Percentiles rank a stretch among this genome's conserved stretches.
Conservation (phyloP, 2,888 invertebrate species). For the Cataglyphis albicans region DNA sequence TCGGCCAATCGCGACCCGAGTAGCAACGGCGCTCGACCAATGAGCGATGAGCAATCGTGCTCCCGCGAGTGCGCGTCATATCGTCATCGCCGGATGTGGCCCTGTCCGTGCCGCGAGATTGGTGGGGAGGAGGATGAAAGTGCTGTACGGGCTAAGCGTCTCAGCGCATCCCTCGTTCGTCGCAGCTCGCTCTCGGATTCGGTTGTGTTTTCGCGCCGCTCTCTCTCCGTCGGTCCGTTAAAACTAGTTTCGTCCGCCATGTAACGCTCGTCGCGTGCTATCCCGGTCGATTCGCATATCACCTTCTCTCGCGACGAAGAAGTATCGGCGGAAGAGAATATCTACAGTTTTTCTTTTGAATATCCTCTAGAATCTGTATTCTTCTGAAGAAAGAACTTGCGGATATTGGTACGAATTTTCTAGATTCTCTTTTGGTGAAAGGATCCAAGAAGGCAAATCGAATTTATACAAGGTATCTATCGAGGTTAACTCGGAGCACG, state of each 20-base stretch:
- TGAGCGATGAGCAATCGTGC: constrained; percentile 48
- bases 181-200: constrained; percentile 82
- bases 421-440: constrained; percentile 10
- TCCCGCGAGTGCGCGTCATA: constrained; percentile 76
- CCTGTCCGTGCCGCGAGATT: constrained; percentile 56
- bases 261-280: constrained; percentile 34
- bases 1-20: constrained; percentile 68
- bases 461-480: not conserved
- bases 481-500: not conserved
- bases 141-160: constrained; percentile 82
- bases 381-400: constrained; percentile 3
- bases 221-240: constrained; percentile 40
- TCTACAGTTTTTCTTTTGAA: constrained; percentile 16
- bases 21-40: constrained; percentile 66
- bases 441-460: not conserved
- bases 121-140: constrained; percentile 79
- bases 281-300: constrained; percentile 9
- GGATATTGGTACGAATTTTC: not conserved
- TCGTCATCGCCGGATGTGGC: constrained; percentile 74
- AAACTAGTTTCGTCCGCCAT: constrained; percentile 44
- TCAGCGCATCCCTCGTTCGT: constrained; percentile 84
- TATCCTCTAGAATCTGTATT: not conserved
- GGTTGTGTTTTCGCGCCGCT: constrained; percentile 78
- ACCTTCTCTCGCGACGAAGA: constrained; percentile 15
- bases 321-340: constrained; percentile 17